Evolutionary conservation across 2,797 vertebrate genomes (phyloP).

Genomic region (Lates japonicus): DNA sequence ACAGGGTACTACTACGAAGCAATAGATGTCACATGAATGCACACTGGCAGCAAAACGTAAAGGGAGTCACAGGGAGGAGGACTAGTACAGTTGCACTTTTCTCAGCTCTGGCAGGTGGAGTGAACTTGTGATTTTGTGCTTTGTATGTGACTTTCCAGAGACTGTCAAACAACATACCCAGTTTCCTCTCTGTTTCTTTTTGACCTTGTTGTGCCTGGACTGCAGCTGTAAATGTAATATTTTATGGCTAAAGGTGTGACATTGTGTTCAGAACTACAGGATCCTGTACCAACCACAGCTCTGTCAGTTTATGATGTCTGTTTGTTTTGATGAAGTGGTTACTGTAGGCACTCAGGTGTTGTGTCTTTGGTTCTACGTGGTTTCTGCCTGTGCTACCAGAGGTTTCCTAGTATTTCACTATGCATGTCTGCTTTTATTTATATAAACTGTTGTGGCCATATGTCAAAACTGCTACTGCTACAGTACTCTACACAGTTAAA

Average conservation of each 20-base stretch:
- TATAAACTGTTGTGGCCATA: too few relatives aligned
- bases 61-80: constrained; percentile 7
- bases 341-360: background rate
- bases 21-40: constrained; percentile 49
- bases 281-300: background rate
- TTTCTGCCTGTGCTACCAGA: background rate
- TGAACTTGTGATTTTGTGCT: constrained; percentile 17
- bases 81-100: background rate
- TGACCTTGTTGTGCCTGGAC: constrained; percentile 1
- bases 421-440: background rate
- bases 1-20: constrained; percentile 52
- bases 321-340: background rate
- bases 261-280: background rate
- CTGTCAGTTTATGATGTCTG: background rate
- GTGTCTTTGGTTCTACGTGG: background rate
- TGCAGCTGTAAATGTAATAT: background rate
- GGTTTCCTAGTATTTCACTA: background rate
- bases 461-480: too few relatives aligned
- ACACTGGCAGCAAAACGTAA: constrained; percentile 7
- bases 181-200: constrained; percentile 11
- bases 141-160: constrained; percentile 25
- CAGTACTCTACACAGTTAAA: too few relatives aligned
- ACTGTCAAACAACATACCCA: background rate
- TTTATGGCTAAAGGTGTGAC: background rate
- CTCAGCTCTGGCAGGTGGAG: background rate